These are phyloP conservation scores for Mormyrus hasselquistii DNA, from an alignment of 2,797 vertebrate species.

Conservation along the genomic window DNA sequence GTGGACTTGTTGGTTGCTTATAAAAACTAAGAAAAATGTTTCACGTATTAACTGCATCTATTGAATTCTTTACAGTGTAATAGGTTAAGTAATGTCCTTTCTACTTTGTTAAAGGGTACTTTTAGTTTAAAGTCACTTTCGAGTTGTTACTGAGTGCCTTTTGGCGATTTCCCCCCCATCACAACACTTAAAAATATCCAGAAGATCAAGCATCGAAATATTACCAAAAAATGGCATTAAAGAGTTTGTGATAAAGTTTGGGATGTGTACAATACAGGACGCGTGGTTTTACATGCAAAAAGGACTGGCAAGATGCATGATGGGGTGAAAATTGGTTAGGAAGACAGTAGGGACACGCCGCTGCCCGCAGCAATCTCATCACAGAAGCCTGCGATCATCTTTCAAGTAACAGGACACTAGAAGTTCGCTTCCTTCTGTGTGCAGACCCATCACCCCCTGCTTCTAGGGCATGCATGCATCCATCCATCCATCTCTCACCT, in stretches of 20 bases:
- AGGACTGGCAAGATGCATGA: neutral
- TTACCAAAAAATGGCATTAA: neutral
- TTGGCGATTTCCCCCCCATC: neutral
- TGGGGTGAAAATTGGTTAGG: neutral
- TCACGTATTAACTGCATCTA: neutral
- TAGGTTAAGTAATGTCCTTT: neutral
- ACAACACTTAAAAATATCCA: neutral
- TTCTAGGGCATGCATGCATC: neutral
- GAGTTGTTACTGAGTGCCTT: neutral
- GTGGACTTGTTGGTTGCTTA: neutral
- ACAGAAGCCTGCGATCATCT: constrained; percentile 42
- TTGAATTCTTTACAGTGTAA: neutral
- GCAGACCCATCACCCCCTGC: constrained; percentile 20
- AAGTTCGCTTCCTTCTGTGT: constrained; percentile 32
- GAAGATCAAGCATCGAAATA: neutral
- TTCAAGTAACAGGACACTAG: constrained; percentile 54
- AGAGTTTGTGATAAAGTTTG: neutral
- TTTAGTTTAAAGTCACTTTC: neutral
- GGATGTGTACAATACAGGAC: neutral
- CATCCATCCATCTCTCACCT: neutral
- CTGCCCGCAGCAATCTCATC: neutral
- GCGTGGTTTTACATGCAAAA: neutral
- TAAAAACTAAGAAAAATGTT: neutral
- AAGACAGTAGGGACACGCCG: neutral
- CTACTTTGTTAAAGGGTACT: neutral